These are phyloP conservation scores for Zaprionus ornatus DNA, from an alignment of 1,140 invertebrate genomes.

Conservation along the genomic window DNA sequence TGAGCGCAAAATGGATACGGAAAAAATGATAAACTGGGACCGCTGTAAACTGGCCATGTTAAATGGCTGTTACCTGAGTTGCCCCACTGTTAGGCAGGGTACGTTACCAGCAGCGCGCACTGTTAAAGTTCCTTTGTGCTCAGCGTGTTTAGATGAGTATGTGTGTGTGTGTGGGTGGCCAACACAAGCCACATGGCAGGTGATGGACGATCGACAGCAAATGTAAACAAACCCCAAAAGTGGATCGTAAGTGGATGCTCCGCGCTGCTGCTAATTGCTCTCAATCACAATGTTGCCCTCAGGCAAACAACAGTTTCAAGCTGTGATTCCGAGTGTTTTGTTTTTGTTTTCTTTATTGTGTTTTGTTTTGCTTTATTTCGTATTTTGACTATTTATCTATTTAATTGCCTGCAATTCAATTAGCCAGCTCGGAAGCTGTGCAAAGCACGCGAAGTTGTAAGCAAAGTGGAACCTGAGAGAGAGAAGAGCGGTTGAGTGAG, in stretches of 20 bases:
- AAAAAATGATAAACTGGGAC: conserved; percentile 18
- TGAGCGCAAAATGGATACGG: conserved; percentile 16
- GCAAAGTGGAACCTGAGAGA: not conserved
- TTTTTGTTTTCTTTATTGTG: not conserved
- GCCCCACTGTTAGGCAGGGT: not conserved
- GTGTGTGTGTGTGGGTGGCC: conserved; percentile 19
- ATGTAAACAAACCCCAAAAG: conserved; percentile 48
- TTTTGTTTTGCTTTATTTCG: not conserved
- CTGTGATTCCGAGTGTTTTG: conserved; percentile 44
- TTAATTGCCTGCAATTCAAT: conserved; percentile 47
- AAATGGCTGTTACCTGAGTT: not conserved
- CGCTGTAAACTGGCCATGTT: not conserved
- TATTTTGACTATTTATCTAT: conserved; percentile 36
- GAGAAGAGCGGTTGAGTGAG: not conserved
- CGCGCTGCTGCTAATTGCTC: conserved; percentile 23
- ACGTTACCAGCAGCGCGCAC: not conserved
- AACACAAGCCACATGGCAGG: conserved; percentile 48
- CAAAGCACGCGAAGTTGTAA: conserved; percentile 4
- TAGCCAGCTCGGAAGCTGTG: conserved; percentile 18
- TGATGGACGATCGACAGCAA: conserved; percentile 44
- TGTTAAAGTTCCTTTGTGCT: conserved; percentile 6
- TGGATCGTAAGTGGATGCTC: conserved; percentile 39
- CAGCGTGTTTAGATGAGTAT: not conserved
- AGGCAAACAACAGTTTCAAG: conserved; percentile 26
- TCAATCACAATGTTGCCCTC: conserved; percentile 17